Base-by-base conservation (phyloP, 2,797 vertebrate species). In the Argya squamiceps region DNA sequence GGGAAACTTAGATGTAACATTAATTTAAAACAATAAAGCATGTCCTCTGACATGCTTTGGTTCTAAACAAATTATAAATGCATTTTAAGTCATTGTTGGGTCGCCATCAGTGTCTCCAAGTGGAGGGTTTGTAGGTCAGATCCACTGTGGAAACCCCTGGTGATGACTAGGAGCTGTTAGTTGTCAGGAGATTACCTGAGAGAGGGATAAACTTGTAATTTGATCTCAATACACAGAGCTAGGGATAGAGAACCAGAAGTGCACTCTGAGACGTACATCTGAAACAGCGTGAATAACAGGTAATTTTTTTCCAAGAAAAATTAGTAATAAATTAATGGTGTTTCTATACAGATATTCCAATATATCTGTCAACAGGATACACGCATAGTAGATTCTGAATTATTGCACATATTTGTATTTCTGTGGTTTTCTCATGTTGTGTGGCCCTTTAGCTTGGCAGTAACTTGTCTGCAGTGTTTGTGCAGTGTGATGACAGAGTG, bases 401-500 rank as follows among this genome's bases (percentile, higher is more conserved):
- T 60, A 91, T n/a, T 79, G 43, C 49, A 15, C 19, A 14, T 20
- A 71, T 67, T 84, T 81, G 2, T 76, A 68, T 46, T 80, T 90
- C 70, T 91, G 20, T 63, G 56, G 4, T 63, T 75, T 92, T 58
- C 22, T 70, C 55, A 18, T 56, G 34, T 81, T 92, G 73, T 86
- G 69, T 76, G 91, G 76, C 34, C 55, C 79, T 88, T 79, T 36
- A 80, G 60, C 62, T 85, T 32, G 73, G 85, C 50, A 76, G 37
- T 70, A 76, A 60, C 69, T 86, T 67, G 69, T 59, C 88, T 90
- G 27, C n/a, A 41, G 46, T 69, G 65, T 70, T 94, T 94, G 82
- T 90, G 65, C 49, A 77, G 46, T 19, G 18, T 68, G 86, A 90
- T 96, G 94, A 89, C 83, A 90, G 73, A 95, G 77, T 52, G 41